Percentiles rank a stretch among this genome's conserved stretches.
These are phyloP conservation scores for Porites australiensis DNA, from an alignment of 64 coral and sea anemone genomes.

Conservation along the genomic window DNA sequence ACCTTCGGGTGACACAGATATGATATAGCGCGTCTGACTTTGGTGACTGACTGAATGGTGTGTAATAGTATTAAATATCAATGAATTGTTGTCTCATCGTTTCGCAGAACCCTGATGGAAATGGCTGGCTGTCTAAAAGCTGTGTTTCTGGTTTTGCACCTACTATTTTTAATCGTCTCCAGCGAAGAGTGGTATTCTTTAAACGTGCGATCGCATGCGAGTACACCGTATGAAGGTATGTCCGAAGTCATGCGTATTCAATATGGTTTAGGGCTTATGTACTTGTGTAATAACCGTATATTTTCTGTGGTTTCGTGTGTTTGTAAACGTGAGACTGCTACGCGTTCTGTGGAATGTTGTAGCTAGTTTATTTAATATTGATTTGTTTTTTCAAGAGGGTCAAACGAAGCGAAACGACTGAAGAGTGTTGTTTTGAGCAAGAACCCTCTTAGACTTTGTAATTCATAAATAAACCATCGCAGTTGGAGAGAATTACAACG, in stretches of 20 bases:
- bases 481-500: background rate
- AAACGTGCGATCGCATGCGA: background rate
- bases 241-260: background rate
- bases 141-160: background rate
- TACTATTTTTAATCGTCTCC: background rate
- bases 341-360: background rate
- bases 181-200: background rate
- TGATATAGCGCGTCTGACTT: background rate
- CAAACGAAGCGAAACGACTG: background rate
- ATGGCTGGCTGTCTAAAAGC: background rate
- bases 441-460: constrained; percentile 4
- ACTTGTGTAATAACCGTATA: background rate
- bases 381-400: background rate
- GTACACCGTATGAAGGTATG: constrained; percentile 23
- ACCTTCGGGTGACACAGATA: background rate
- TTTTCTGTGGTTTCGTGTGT: background rate
- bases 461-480: background rate
- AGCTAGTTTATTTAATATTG: background rate
- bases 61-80: background rate
- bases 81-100: background rate
- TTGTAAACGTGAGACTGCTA: background rate
- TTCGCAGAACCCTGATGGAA: background rate
- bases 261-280: too few relatives aligned
- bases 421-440: constrained; percentile 5
- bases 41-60: background rate